Conservation (phyloP, 2,113 vertebrate genomes). For the Zosterops japonicus region DNA sequence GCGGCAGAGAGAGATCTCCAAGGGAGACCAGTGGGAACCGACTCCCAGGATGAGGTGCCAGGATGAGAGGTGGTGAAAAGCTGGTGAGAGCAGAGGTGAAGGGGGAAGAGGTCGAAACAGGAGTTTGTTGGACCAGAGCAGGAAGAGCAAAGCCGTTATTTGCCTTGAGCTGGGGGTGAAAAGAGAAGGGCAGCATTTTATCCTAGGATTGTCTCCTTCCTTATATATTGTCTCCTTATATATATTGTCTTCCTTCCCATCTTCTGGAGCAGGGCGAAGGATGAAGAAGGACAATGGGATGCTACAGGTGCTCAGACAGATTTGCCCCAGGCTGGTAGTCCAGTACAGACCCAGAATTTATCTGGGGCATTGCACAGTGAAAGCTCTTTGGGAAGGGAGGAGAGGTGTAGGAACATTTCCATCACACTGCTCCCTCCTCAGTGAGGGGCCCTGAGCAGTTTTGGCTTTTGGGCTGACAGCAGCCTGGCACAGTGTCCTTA, state of each 20-base stretch:
- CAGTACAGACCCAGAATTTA: background rate
- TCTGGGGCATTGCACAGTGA: rapidly evolving
- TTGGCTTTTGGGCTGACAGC: background rate
- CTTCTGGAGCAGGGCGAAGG: background rate
- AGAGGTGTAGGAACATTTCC: background rate
- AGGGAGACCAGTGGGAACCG: rapidly evolving
- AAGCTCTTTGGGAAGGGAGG: background rate
- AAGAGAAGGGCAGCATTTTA: rapidly evolving
- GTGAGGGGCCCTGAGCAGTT: background rate
- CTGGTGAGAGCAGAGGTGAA: background rate
- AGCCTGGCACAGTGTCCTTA: background rate
- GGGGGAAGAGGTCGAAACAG: background rate
- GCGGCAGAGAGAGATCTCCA: rapidly evolving
- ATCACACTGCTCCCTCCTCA: background rate
- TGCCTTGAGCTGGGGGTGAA: background rate
- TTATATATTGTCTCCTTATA: background rate
- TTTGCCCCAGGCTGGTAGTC: background rate
- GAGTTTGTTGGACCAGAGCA: background rate
- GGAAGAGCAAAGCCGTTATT: background rate
- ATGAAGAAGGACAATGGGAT: background rate
- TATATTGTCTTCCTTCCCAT: too few relatives aligned
- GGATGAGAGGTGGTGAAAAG: background rate
- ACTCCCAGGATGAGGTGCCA: background rate
- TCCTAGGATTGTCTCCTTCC: background rate
- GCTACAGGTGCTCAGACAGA: background rate